A percentile compares a stretch with the other conserved stretches of the same genome.
Conservation (phyloP, 2,888 invertebrate species). For the Protonemura montana region DNA sequence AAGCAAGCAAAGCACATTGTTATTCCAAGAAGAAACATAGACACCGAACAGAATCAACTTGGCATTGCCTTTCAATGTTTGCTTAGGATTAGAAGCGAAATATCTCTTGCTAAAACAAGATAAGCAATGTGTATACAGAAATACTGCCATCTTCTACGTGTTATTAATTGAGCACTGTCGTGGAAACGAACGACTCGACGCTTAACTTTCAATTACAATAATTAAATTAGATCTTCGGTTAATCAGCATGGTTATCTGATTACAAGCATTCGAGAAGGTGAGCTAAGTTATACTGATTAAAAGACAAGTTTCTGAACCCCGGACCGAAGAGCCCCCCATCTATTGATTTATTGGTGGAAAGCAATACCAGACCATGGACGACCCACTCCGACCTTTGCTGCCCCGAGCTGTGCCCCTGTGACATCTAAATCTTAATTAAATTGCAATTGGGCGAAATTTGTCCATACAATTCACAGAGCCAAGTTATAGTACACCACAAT, state of each 20-base stretch:
- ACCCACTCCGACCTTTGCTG: neutral
- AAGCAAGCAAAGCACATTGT: neutral
- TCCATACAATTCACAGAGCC: neutral
- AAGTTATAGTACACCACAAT: neutral
- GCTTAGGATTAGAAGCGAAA: neutral
- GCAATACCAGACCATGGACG: neutral
- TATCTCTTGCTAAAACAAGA: neutral
- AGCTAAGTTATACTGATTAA: neutral
- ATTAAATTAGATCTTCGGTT: conserved; percentile 7
- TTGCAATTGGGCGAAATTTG: conserved; percentile 7
- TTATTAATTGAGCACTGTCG: neutral
- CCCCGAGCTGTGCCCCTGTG: neutral
- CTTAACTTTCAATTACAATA: conserved; percentile 3
- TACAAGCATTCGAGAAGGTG: neutral
- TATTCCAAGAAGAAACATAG: neutral
- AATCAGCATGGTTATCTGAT: neutral
- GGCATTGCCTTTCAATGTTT: neutral
- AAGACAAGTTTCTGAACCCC: neutral
- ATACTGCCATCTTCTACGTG: neutral
- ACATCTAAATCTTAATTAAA: conserved; percentile 7
- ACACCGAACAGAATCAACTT: neutral
- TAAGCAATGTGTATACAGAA: neutral
- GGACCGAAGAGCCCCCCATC: neutral
- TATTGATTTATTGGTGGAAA: neutral
- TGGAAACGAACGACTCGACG: neutral